Evolutionary conservation across 2,888 invertebrate species (phyloP).

Genomic region (Epirrhoe alternata): DNA sequence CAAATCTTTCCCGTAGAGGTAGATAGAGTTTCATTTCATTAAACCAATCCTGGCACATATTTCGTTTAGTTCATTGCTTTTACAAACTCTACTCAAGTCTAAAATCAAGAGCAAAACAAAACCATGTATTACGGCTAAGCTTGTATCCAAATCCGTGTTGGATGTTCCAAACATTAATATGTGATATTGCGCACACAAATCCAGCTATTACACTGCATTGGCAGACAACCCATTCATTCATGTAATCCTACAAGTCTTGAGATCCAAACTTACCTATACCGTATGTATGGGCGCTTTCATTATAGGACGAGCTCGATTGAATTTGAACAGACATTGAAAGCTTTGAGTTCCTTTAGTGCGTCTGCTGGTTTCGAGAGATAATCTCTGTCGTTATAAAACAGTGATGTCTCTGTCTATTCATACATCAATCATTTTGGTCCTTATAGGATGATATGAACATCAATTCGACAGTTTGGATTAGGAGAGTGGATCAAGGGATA

Average conservation of each 20-base stretch:
- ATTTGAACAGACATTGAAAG: conserved; percentile 23
- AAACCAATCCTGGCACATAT: too few species aligned
- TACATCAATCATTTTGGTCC: neutral
- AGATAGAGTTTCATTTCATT: too few species aligned
- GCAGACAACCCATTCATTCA: conserved; percentile 36
- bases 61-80: too few species aligned
- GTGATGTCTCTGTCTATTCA: conserved; percentile 8
- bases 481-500: neutral
- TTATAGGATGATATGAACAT: neutral
- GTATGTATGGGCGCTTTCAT: conserved; percentile 24
- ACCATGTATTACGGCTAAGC: neutral
- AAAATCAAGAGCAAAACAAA: neutral
- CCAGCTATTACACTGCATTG: conserved; percentile 29
- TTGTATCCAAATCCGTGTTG: neutral
- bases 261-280: conserved; percentile 2
- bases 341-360: conserved; percentile 14
- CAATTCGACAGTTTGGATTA: neutral
- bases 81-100: too few species aligned
- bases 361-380: conserved; percentile 20
- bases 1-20: too few species aligned
- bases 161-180: conserved; percentile 34
- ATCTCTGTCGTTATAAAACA: conserved; percentile 18
- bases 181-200: conserved; percentile 31
- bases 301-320: conserved; percentile 21
- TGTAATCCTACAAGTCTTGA: conserved; percentile 33